Conservation (phyloP, 2,888 invertebrate genomes). For the Eupeodes latifasciatus region DNA sequence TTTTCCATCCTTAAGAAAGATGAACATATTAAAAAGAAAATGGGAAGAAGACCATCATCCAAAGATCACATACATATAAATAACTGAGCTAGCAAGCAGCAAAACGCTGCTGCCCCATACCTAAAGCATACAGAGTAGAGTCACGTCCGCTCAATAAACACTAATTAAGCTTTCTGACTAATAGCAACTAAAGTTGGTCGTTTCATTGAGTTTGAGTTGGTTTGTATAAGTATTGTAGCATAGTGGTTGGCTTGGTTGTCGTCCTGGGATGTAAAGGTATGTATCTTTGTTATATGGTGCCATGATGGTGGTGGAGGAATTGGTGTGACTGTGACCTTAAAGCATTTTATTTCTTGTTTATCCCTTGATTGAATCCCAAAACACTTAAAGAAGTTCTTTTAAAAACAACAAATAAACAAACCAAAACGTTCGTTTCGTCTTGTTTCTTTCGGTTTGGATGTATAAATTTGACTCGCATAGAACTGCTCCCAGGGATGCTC, state of each 20-base stretch:
- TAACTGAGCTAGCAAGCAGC: neutral
- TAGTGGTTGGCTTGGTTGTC: neutral
- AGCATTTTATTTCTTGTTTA: conserved; percentile 53
- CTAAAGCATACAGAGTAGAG: conserved; percentile 34
- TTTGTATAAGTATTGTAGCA: neutral
- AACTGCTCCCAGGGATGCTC: conserved; percentile 50
- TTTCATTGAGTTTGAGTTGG: conserved; percentile 32
- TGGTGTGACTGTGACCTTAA: conserved; percentile 42
- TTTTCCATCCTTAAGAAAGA: too few relatives aligned
- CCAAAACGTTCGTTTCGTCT: neutral
- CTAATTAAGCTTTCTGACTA: conserved; percentile 75
- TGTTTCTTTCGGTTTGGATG: conserved; percentile 19
- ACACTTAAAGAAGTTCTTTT: conserved; percentile 26
- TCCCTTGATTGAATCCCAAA: conserved; percentile 41
- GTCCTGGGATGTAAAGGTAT: neutral
- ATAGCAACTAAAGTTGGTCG: conserved; percentile 72
- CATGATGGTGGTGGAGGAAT: neutral
- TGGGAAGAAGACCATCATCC: too few relatives aligned
- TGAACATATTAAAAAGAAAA: too few relatives aligned
- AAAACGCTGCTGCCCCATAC: conserved; percentile 19
- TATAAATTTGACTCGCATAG: conserved; percentile 45
- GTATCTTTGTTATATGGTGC: too few relatives aligned
- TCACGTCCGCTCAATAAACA: conserved; percentile 75
- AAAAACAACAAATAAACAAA: conserved; percentile 9
- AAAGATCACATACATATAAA: too few relatives aligned